Percentiles rank a stretch among this genome's conserved stretches.
These are phyloP conservation scores for Myotis pilosus DNA, from an alignment of 2,797 vertebrate genomes.

Conservation along the genomic window DNA sequence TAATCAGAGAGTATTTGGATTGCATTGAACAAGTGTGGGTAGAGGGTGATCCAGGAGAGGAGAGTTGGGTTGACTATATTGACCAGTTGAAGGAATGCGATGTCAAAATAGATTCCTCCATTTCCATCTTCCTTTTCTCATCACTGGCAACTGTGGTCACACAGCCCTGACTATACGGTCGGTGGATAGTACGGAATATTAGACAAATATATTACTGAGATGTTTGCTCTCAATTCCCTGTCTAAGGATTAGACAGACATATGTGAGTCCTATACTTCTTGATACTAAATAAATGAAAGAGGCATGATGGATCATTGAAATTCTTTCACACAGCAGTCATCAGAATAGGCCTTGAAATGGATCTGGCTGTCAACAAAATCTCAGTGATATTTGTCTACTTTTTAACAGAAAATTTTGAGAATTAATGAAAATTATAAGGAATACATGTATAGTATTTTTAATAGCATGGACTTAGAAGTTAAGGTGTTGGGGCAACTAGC, in stretches of 20 bases:
- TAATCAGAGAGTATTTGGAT: neutral
- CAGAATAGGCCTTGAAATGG: neutral
- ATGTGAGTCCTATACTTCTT: neutral
- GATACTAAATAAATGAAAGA: neutral
- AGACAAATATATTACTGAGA: neutral
- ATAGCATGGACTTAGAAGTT: neutral
- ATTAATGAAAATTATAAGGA: neutral
- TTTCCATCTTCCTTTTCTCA: neutral
- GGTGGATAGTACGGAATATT: neutral
- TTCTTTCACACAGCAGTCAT: neutral
- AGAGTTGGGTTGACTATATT: neutral
- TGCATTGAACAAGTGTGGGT: accelerated
- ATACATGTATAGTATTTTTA: neutral
- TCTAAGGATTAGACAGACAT: neutral
- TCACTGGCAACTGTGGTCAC: neutral
- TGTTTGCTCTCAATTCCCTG: neutral
- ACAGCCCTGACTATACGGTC: neutral
- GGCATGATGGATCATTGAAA: neutral
- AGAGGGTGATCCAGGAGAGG: neutral
- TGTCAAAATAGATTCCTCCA: neutral
- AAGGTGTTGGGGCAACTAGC: neutral
- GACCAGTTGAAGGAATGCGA: neutral
- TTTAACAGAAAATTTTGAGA: conserved; percentile 22
- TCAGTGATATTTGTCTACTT: neutral
- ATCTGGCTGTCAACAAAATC: neutral